Base-by-base conservation (phyloP, 1,140 invertebrate genomes). In the Monochamus saltuarius region DNA sequence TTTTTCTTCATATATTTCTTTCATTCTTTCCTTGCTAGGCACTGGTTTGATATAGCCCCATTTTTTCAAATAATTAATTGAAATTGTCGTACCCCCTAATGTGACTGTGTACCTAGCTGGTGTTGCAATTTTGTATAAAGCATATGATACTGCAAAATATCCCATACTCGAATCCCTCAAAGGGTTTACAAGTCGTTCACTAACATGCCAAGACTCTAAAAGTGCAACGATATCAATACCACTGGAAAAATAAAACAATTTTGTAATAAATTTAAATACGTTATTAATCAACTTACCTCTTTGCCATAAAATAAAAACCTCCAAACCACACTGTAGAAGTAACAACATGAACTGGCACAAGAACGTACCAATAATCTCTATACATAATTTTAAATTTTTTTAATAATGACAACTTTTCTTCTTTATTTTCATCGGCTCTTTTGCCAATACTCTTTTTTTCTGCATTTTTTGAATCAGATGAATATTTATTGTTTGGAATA, bases 361-460 rank as follows among this genome's bases (percentile, higher is more conserved):
- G 74, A 56, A 97, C 87, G 79, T 97, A 95, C 90, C 95, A 97
- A 79, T 98, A 97, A 73, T 97, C 88, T 77, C 89, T 90, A 71
- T 92, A 91, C 85, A 97, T 90, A 71, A 89, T 81, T 77, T 96
- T 97, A 77, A 97, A 95, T 70, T 84, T 86, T 70, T 92, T 85
- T 73, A 93, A 89, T 9, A 95, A 67, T 4, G 85, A 80, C 22
- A 81, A 64, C 67, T 89, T 86, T 61, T 74, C 42, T 22, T 51
- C 35, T 47, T 57, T 19, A 11, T 59, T 19, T 43, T 58, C 53
- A 39, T 37, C 53, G 9, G 59, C 38, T 50, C 61, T 51, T 40
- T 38, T 51, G n/a, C 51, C 51, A 40, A 38, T 14, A 29, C 54
- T 49, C 45, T 56, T 37, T n/a, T 49, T 36, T 39, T 59, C 39